Evolutionary conservation across 2,888 invertebrate species (phyloP), one percentile per base, ranked within the genome.

Genomic region (Orthosia cruda): DNA sequence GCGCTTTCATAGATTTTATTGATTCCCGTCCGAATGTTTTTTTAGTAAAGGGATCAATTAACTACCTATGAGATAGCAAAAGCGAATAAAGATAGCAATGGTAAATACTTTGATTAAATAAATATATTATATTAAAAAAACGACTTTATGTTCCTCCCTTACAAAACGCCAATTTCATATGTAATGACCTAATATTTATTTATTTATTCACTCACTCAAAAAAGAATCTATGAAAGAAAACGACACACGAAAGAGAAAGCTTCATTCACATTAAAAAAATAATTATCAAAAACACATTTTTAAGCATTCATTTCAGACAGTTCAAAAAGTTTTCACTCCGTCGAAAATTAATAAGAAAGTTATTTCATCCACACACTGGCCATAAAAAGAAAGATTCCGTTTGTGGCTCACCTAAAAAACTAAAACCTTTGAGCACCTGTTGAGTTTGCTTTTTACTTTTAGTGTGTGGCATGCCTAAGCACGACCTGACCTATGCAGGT

Each of bases 381-480:
- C 79, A 77, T 78, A 84, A 88, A 84, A 84, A 81, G 71, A 74
- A 86, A 78, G 64, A 84, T 77, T 71, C 40, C 77, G 78, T 87
- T 81, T 84, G 87, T 55, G 77, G 87, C 71, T 26, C 63, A 40
- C 74, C 74, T 76, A 75, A 83, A 86, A 84, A 83, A 83, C 75
- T 70, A 75, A 71, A 87, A 71, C 75, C 87, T 85, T 88, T 87
- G 83, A 84, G 77, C 79, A 88, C 88, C 85, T 87, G 87, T 88
- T 83, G 88, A 85, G 72, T 79, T 63, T 73, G 71, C 78, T 81
- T 85, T 88, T 88, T 79, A 77, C 63, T 84, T 81, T 83, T 85
- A 71, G 77, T 74, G 59, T 87, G 78, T 54, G 73, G 85, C 63
- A 13, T 50, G 59, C 81, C 79, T 88, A 83, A 81, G 72, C 67